These are phyloP conservation scores for Verasper variegatus DNA, from an alignment of 2,113 vertebrate species.

Conservation along the genomic window DNA sequence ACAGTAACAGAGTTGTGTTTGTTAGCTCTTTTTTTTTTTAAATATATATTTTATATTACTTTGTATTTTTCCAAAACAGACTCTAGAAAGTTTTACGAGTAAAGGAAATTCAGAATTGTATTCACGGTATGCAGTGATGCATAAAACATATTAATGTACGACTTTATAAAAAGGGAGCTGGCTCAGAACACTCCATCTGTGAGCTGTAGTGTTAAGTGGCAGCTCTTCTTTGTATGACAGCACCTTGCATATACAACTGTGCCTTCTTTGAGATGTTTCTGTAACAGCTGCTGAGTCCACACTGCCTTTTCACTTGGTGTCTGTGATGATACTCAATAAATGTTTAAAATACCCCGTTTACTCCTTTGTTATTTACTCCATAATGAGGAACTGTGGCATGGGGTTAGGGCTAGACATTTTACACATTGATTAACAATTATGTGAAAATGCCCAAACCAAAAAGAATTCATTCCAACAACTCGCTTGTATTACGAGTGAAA, in stretches of 20 bases:
- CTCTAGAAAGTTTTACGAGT: not conserved
- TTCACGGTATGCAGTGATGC: not conserved
- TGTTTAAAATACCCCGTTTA: conserved; percentile 35
- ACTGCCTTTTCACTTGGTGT: conserved; percentile 43
- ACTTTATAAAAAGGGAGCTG: not conserved
- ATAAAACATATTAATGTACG: not conserved
- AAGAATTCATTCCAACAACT: too few species aligned
- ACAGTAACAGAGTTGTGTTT: conserved; percentile 43
- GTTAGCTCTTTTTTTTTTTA: conserved; percentile 56
- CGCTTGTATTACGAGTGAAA: too few species aligned
- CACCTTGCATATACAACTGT: conserved; percentile 4
- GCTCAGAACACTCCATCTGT: not conserved
- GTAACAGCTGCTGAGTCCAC: conserved; percentile 20
- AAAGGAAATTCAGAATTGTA: conserved; percentile 6
- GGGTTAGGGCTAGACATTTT: too few species aligned
- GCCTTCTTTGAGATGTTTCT: not conserved
- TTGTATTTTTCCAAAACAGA: conserved; percentile 57
- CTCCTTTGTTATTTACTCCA: not conserved
- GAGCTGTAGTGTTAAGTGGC: not conserved
- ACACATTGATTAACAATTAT: too few species aligned
- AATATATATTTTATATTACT: conserved; percentile 72
- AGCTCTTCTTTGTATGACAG: not conserved
- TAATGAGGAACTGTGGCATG: not conserved
- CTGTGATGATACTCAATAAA: conserved; percentile 74
- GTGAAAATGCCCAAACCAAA: too few species aligned